phyloP scores from a whole-genome alignment of 2,888 invertebrate genomes.

The Plagiodera versicolora region DNA sequence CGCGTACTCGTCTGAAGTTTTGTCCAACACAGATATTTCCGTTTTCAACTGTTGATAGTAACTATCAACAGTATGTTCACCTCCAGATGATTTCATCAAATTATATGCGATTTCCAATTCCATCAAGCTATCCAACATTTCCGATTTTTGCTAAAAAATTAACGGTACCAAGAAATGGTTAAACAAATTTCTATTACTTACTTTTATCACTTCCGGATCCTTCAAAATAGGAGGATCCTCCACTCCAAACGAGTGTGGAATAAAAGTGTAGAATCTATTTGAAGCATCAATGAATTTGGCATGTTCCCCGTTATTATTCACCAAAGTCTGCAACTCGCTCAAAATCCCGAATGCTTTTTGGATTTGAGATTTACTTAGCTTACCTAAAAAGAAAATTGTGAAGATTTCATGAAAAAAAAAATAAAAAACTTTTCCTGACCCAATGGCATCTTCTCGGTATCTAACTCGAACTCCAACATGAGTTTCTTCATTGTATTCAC shows the following conservation, averaged over 20 bases:
- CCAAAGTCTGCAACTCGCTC: constrained; percentile 65
- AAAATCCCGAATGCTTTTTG: constrained; percentile 82
- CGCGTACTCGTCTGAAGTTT: constrained; percentile 69
- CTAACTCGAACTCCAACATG: constrained; percentile 93
- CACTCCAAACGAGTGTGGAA: constrained; percentile 94
- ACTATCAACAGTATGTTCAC: constrained; percentile 62
- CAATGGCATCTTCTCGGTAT: constrained; percentile 96
- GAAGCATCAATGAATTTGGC: constrained; percentile 77
- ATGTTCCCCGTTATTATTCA: constrained; percentile 57
- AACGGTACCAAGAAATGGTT: constrained; percentile 11
- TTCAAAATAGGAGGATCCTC: constrained; percentile 80
- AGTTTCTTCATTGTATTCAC: constrained; percentile 88
- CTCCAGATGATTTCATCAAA: constrained; percentile 67
- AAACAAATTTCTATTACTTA: constrained; percentile 37
- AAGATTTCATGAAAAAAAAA: not conserved
- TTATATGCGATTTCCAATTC: constrained; percentile 96
- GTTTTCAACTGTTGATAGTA: constrained; percentile 89
- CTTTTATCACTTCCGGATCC: constrained; percentile 72
- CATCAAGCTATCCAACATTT: constrained; percentile 89
- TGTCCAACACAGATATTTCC: constrained; percentile 71
- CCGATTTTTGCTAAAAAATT: constrained; percentile 64
- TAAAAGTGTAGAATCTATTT: constrained; percentile 91
- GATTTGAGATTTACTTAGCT: constrained; percentile 89
- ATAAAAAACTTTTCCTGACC: constrained; percentile 60
- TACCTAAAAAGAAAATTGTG: constrained; percentile 49